Base-by-base conservation (phyloP, 2,113 vertebrate genomes). In the Brachypteracias leptosomus region DNA sequence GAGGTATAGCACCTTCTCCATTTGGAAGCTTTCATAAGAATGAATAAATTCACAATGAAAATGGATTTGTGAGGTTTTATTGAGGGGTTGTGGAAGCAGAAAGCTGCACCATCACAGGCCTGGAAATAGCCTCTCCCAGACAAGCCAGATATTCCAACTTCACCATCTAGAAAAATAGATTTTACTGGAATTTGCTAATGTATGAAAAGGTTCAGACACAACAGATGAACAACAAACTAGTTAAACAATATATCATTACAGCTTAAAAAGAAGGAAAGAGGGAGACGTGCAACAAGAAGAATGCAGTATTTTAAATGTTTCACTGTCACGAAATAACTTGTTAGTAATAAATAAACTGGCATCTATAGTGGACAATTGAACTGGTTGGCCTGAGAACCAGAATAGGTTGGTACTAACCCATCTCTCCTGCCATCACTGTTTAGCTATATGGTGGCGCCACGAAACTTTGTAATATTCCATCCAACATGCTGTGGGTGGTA, bases 381-480 rank as follows among this genome's bases (percentile, higher is more conserved):
- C 10, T 66, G 38, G 5, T 10, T 55, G 55, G 40, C 33, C 17
- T 5, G 1, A 72, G 75, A 49, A 11, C 5, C 25, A 47, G 47
- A 55, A 83, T 3, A 0, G 1, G 15, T 35, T 61, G 24, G 58
- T 51, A 63, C 54, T 35, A 61, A 40, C 7, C 28, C 14, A 19
- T 59, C 46, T 54, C 21, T 88, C 13, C 49, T 65, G 49, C 46
- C 10, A 33, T 59, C 38, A 46, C 21, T 36, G 24, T 42, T 51
- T 54, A 20, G 36, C 20, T 66, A 16, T 13, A 44, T 0, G 2
- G 52, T 2, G 54, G 29, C 6, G 4, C 0, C 5, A 71, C 11
- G 13, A 40, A 9, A 35, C 42, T 75, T 59, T 42, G 42, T 20
- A 59, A 36, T 58, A 49, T 11, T 49, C 47, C 47, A 29, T 24